Base-by-base conservation (phyloP, 2,113 vertebrate genomes). In the Oncorhynchus kisutch region DNA sequence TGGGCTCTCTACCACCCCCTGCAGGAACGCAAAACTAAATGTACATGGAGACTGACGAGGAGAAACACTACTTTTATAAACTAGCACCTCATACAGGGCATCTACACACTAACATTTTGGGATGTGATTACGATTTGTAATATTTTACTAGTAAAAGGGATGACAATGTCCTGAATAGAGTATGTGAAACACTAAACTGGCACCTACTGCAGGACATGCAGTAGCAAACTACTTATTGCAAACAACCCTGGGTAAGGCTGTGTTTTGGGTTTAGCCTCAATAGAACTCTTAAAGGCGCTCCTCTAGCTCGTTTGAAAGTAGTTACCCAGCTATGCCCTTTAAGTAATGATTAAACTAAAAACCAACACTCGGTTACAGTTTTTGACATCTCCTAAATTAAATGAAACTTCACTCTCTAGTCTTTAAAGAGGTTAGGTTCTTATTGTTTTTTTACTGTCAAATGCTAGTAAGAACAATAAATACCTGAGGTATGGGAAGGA, bases 401-500 rank as follows among this genome's bases (percentile, higher is more conserved):
- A 8, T 62, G 22, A 62, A 62, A 62, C n/a, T n/a, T 62, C 59
- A 20, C 59, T 22, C 18, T 62, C 59, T 62, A 8, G 6, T 62
- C 59, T 62, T 11, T 62, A 62, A 62, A 62, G 54, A 3, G 5
- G 9, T 24, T n/a, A 11, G 7, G 18, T 57, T 57, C 0, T 57
- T 57, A 5, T 57, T 14, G 3, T 54, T 54, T 13, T 13, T 45
- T 45, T 18, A n/a, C 80, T 14, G 81, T 78, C 64, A 81, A 45
- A 62, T 12, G 7, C 71, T 51, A 39, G 72, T 60, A 72, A 76
- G 64, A 77, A 45, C 27, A 82, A 57, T 80, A 92, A 95, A 91
- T 92, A 98, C 97, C 94, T 95, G 90, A 75, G 91, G 79, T 11
- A 89, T 82, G 71, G 92, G 92, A 88, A 93, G 86, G 81, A 86